phyloP scores from a whole-genome alignment of 2,797 vertebrate species.

The Pampus argenteus region DNA sequence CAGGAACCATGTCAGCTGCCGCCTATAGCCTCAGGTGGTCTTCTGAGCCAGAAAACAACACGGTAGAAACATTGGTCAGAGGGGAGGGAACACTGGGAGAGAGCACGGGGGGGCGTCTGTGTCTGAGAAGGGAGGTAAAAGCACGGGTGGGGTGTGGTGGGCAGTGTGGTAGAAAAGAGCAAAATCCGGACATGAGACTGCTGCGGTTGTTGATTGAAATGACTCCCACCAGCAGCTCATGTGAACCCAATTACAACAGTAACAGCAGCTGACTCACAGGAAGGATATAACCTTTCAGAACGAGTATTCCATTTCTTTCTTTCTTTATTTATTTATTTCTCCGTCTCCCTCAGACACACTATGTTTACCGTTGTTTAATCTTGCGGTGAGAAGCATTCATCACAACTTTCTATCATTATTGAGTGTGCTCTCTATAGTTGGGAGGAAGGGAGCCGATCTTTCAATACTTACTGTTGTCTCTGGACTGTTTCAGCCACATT shows the following conservation, averaged over 20 bases:
- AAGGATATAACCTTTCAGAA: constrained; percentile 8
- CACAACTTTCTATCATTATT: too few species aligned
- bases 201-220: constrained; percentile 67
- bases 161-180: constrained; percentile 10
- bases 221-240: constrained; percentile 80
- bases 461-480: neutral
- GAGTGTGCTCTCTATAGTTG: neutral
- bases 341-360: neutral
- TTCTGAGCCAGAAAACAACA: constrained; percentile 36
- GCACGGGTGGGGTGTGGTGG: neutral
- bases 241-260: constrained; percentile 84
- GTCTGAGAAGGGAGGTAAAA: constrained; percentile 4
- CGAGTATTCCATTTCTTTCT: neutral
- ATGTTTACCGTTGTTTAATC: neutral
- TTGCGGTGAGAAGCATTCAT: neutral
- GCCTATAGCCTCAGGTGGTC: constrained; percentile 29
- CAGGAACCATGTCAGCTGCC: constrained; percentile 74
- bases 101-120: constrained; percentile 23
- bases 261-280: constrained; percentile 77
- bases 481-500: neutral
- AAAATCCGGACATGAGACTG: constrained; percentile 68
- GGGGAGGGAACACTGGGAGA: constrained; percentile 25
- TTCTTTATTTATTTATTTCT: neutral
- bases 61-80: constrained; percentile 23
- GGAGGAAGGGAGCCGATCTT: neutral